Conservation (phyloP, 2,797 vertebrate species). For the Cercopithecus petaurista region DNA sequence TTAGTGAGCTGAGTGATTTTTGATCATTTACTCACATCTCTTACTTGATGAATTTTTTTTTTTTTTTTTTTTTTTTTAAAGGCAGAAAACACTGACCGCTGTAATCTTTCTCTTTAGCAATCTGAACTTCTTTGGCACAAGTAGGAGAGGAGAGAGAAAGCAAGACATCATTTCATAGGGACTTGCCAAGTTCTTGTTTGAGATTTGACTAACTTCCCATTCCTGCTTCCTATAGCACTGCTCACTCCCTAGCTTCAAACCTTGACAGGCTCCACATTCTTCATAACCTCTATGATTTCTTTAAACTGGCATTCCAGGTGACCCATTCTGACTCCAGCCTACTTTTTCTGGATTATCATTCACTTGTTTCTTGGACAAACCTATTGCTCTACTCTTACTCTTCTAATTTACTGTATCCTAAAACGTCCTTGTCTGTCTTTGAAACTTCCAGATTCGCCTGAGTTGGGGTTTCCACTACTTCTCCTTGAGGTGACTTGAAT, state of each 20-base stretch:
- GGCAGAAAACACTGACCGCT: not conserved
- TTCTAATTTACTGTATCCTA: not conserved
- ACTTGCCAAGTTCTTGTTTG: not conserved
- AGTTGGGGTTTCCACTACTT: not conserved
- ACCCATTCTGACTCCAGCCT: not conserved
- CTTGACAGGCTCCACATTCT: accelerated
- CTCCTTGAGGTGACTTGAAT: not conserved
- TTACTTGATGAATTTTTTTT: not conserved
- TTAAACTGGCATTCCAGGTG: not conserved
- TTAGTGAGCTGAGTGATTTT: not conserved
- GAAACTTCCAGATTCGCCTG: not conserved
- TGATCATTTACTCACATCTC: not conserved
- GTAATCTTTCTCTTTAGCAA: not conserved
- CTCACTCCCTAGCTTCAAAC: not conserved
- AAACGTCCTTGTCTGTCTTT: not conserved
- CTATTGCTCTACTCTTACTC: not conserved
- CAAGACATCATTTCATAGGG: too few relatives aligned
- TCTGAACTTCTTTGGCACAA: not conserved
- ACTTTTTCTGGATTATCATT: not conserved
- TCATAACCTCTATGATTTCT: not conserved
- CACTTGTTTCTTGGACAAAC: not conserved
- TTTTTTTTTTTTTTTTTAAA: too few relatives aligned
- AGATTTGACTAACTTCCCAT: not conserved
- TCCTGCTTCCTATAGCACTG: too few relatives aligned
- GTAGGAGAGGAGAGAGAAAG: not conserved